Percentiles rank a stretch among this genome's conserved stretches.
Conservation (phyloP, 2,888 invertebrate genomes). For the Ochropleura leucogaster region DNA sequence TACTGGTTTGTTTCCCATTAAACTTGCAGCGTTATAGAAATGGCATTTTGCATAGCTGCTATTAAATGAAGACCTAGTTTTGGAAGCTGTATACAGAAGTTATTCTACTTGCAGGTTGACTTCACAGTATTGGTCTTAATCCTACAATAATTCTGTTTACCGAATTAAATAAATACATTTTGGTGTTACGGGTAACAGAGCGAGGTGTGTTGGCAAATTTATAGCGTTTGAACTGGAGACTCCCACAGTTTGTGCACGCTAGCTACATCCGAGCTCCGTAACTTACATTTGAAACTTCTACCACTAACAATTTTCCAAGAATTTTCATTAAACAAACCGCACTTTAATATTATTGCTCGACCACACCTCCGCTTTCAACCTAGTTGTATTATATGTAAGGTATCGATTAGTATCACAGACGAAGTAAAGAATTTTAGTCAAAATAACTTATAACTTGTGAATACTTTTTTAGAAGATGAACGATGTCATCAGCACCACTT, state of each 20-base stretch:
- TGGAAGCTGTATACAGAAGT: slow-evolving; percentile 5
- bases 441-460: neutral
- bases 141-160: neutral
- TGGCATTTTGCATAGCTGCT: slow-evolving; percentile 43
- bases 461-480: slow-evolving; percentile 4
- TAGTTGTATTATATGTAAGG: neutral
- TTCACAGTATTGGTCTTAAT: neutral
- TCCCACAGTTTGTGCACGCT: slow-evolving; percentile 66
- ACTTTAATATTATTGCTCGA: slow-evolving; percentile 26
- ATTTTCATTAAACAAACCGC: slow-evolving; percentile 43
- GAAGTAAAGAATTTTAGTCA: neutral
- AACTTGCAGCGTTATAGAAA: slow-evolving; percentile 62
- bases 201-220: slow-evolving; percentile 76
- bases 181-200: slow-evolving; percentile 59
- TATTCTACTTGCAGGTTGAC: neutral
- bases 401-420: neutral
- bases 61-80: slow-evolving; percentile 23
- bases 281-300: slow-evolving; percentile 69
- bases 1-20: slow-evolving; percentile 74
- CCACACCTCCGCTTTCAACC: slow-evolving; percentile 2
- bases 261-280: slow-evolving; percentile 70
- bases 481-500: neutral
- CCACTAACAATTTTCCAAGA: slow-evolving; percentile 47
- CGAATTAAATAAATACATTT: slow-evolving; percentile 46
- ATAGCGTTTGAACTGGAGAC: slow-evolving; percentile 73